Evolutionary conservation across 2,113 vertebrate species (phyloP).

Genomic region (Odontesthes bonariensis): DNA sequence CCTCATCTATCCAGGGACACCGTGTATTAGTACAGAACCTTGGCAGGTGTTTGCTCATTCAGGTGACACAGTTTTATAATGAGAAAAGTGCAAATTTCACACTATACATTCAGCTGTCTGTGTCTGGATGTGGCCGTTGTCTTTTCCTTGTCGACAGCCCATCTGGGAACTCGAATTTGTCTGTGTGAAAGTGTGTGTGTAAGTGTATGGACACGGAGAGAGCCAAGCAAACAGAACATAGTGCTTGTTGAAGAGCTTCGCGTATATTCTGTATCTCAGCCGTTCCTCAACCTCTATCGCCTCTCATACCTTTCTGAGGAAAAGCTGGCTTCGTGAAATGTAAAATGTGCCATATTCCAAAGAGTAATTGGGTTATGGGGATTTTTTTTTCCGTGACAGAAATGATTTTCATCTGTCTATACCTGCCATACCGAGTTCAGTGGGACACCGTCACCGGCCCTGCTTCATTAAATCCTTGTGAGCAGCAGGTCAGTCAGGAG

Average conservation of each 20-base stretch:
- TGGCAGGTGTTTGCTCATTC: constrained; percentile 78
- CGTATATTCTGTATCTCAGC: constrained; percentile 63
- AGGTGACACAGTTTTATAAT: constrained; percentile 79
- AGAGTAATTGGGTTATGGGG: constrained; percentile 71
- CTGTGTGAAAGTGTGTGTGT: not conserved
- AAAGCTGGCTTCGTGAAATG: constrained; percentile 53
- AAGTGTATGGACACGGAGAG: not conserved
- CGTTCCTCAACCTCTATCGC: constrained; percentile 56
- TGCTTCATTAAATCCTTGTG: constrained; percentile 70
- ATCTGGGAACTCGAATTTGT: constrained; percentile 64
- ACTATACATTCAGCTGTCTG: constrained; percentile 70
- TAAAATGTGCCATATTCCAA: constrained; percentile 51
- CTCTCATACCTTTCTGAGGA: constrained; percentile 38
- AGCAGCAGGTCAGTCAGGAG: constrained; percentile 68
- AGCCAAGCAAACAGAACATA: constrained; percentile 43
- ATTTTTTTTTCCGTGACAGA: constrained; percentile 66
- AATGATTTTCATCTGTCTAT: constrained; percentile 72
- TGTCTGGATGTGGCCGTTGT: constrained; percentile 62
- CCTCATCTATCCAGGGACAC: constrained; percentile 59
- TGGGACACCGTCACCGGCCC: constrained; percentile 60
- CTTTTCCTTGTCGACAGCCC: constrained; percentile 74
- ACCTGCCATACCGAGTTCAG: constrained; percentile 71
- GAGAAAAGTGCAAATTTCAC: constrained; percentile 80
- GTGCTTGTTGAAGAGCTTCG: constrained; percentile 66
- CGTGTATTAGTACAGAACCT: constrained; percentile 64